Base-by-base conservation (phyloP, 2,888 invertebrate species). In the Caenorhabditis sp. region DNA sequence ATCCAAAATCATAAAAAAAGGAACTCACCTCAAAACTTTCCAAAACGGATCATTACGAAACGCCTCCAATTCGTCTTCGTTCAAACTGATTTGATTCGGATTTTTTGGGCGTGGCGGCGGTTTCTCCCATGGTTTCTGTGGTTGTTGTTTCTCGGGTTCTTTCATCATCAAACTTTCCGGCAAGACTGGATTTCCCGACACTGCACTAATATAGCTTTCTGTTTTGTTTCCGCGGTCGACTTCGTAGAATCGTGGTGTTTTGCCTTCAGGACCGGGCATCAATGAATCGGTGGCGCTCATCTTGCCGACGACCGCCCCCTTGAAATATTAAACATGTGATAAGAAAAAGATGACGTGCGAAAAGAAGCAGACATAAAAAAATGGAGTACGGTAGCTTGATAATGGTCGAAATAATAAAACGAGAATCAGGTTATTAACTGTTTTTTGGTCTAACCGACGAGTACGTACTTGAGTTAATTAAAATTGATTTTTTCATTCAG, bases 191-290 rank as follows among this genome's bases (percentile, higher is more conserved):
- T 83, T 83, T 36, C 82, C 80, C 21, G 76, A 71, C 27, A 84
- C 79, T 1, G 86, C 86, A 58, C 80, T 79, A 58, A 86, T 83
- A 61, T 86, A 86, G 31, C 77, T 77, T 58, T 86, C 84, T 37
- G 85, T 84, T 64, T 86, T 86, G 70, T 82, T 76, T 17, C 86
- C 86, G 6, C 82, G 69, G 57, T 85, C 85, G 8, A 85, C 82
- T 62, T 79, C 75, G 61, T 75, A 77, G 54, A 72, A 72, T 37
- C 72, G 65, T 53, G 80, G 80, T 26, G 75, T 80, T 63, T 78
- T 78, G 66, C 80, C 80, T 66, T 80, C 78, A n/a, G 80, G 80
- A 24, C 80, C 80, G 57, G 80, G 80, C 80, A 80, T 80, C 58
- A 80, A 71, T 61, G 67, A 67, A 65, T 72, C 72, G 49, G 67